These are phyloP conservation scores for Myopa tessellatipennis DNA, from an alignment of 2,888 invertebrate genomes.

Conservation along the genomic window DNA sequence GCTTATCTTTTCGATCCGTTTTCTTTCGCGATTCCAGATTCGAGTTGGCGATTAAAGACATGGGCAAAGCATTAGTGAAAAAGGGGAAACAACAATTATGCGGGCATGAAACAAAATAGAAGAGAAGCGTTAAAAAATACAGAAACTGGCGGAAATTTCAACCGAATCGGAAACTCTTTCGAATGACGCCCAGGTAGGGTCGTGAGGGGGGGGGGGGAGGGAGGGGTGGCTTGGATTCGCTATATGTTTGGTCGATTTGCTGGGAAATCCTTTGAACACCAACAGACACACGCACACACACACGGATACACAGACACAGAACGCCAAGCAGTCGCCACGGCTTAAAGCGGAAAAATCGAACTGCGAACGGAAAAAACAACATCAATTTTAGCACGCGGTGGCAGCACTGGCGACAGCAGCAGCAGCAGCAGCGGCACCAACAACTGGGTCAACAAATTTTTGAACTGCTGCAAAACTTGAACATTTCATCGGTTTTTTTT, in stretches of 20 bases:
- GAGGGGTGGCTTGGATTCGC: not conserved
- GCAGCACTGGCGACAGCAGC: constrained; percentile 35
- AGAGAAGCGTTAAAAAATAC: not conserved
- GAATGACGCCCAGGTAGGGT: no score
- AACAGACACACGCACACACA: constrained; percentile 14
- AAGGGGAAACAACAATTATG: not conserved
- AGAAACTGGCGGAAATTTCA: not conserved
- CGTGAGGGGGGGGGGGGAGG: not conserved
- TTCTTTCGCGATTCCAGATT: not conserved
- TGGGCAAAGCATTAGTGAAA: not conserved
- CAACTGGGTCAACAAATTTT: constrained; percentile 45
- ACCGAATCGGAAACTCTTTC: not conserved
- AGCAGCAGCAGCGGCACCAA: constrained; percentile 27
- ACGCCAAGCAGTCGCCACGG: not conserved
- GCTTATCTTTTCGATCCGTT: not conserved
- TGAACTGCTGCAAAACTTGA: constrained; percentile 41
- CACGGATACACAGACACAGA: not conserved
- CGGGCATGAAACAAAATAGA: not conserved
- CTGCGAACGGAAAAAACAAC: constrained; percentile 43
- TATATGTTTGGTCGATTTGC: constrained; percentile 32
- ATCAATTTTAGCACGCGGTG: constrained; percentile 38
- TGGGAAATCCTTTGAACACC: not conserved
- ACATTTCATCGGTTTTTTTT: constrained; percentile 33
- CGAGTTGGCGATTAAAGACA: not conserved
- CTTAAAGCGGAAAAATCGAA: constrained; percentile 19